Base-by-base conservation (phyloP, 2,113 vertebrate genomes). In the Lasiurus cinereus region DNA sequence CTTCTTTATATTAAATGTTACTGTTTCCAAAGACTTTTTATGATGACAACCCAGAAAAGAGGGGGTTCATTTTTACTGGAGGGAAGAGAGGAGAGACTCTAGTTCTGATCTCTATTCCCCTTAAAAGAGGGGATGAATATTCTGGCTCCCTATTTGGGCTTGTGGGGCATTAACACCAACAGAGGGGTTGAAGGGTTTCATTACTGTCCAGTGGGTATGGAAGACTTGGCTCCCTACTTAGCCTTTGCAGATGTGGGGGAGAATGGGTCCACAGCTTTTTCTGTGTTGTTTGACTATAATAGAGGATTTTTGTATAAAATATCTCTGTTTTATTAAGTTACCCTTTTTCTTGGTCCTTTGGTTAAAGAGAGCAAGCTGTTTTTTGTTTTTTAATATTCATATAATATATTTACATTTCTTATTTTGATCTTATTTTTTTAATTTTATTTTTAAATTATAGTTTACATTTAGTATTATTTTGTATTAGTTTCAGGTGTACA, bases 31-130 rank as follows among this genome's bases (percentile, higher is more conserved):
- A 14, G 19, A 0, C 4, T 11, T 83, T 16, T 39, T 33, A 9
- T 80, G 39, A 69, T 14, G 2, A 5, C 19, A 67, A 1, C 18
- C 18, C 6, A 19, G 24, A 52, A 64, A 31, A 5, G 9, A 56
- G 5, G 24, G 9, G 1, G 19, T 10, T 69, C 22, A 19, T 72
- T 91, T 91, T 82, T 33, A 74, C 24, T 66, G 21, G 1, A 0
- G 5, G n/a, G 14, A 0, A 3, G 48, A 4, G 31, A 88, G 13
- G 18, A n/a, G 1, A 70, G 6, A 0, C 1, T 78, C 10, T 19
- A 19, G 2, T 39, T 8, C 21, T 72, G 16, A 6, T 46, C 12
- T 79, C 5, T 3, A 50, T 27, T 87, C 6, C 39, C 12, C 1
- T 56, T 27, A 50, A 43, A 36, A 10, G 1, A 11, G 7, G 2